Evolutionary conservation across 2,797 vertebrate genomes (phyloP).

Genomic region (Schizopygopsis pylzovi): DNA sequence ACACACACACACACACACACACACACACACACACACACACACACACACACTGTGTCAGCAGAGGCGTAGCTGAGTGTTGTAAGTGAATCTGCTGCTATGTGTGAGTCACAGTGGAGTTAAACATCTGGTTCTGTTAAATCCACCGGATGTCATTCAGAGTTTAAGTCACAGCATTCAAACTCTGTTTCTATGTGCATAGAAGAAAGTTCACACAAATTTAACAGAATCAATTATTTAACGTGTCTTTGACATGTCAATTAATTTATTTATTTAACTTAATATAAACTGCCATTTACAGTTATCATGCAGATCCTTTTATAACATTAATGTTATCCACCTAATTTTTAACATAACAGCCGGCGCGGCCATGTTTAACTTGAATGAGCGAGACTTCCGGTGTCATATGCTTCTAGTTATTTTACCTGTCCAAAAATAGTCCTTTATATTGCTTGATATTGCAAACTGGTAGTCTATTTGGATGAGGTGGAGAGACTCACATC

Average conservation of each 20-base stretch:
- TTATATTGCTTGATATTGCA: not conserved
- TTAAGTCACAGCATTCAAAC: not conserved
- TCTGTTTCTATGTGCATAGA: not conserved
- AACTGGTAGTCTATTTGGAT: not conserved
- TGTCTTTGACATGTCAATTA: not conserved
- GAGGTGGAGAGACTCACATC: too few relatives aligned
- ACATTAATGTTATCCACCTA: not conserved
- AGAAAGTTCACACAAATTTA: not conserved
- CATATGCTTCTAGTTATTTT: not conserved
- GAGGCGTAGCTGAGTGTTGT: constrained; percentile 28
- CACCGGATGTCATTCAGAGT: constrained; percentile 45
- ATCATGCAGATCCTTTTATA: not conserved
- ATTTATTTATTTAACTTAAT: not conserved
- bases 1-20: not conserved
- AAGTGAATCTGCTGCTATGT: constrained; percentile 36
- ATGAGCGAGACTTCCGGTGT: not conserved
- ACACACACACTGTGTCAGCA: constrained; percentile 15
- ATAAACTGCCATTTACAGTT: not conserved
- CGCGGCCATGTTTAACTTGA: not conserved
- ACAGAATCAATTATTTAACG: not conserved
- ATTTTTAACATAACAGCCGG: not conserved
- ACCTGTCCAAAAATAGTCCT: not conserved
- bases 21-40: not conserved
- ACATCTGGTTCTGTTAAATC: constrained; percentile 55
- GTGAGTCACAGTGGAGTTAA: constrained; percentile 52